These are phyloP conservation scores for Sander vitreus DNA, from an alignment of 2,113 vertebrate species.

Conservation along the genomic window DNA sequence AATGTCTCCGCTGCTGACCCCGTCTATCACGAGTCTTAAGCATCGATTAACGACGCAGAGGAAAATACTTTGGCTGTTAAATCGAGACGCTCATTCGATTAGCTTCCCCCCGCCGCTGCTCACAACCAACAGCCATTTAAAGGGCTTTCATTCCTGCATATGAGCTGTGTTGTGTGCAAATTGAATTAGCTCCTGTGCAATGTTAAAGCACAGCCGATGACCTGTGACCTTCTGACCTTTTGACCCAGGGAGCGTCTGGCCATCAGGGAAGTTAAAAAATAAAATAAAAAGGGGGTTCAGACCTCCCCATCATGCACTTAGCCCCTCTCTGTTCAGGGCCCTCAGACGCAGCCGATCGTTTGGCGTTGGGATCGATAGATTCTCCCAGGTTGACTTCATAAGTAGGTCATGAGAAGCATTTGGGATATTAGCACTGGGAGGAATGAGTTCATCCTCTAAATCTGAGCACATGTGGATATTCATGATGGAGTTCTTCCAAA, in stretches of 20 bases:
- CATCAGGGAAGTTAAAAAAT: slow-evolving; percentile 73
- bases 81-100: slow-evolving; percentile 69
- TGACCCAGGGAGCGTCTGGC: slow-evolving; percentile 86
- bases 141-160: neutral
- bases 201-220: slow-evolving; percentile 84
- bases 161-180: slow-evolving; percentile 73
- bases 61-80: slow-evolving; percentile 63
- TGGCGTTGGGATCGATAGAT: slow-evolving; percentile 77
- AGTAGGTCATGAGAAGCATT: slow-evolving; percentile 83
- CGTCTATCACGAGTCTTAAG: slow-evolving; percentile 75
- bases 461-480: neutral
- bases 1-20: slow-evolving; percentile 67
- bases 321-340: slow-evolving; percentile 29
- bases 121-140: slow-evolving; percentile 46
- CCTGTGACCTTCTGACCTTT: slow-evolving; percentile 86
- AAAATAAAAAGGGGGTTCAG: slow-evolving; percentile 78
- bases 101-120: slow-evolving; percentile 30
- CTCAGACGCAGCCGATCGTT: slow-evolving; percentile 61
- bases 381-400: slow-evolving; percentile 78
- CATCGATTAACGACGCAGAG: slow-evolving; percentile 81
- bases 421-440: slow-evolving; percentile 77
- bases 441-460: slow-evolving; percentile 70
- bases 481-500: no score
- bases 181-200: slow-evolving; percentile 84
- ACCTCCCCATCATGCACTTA: slow-evolving; percentile 72